Evolutionary conservation across 2,113 vertebrate genomes (phyloP).

Genomic region (Burhinus bistriatus): DNA sequence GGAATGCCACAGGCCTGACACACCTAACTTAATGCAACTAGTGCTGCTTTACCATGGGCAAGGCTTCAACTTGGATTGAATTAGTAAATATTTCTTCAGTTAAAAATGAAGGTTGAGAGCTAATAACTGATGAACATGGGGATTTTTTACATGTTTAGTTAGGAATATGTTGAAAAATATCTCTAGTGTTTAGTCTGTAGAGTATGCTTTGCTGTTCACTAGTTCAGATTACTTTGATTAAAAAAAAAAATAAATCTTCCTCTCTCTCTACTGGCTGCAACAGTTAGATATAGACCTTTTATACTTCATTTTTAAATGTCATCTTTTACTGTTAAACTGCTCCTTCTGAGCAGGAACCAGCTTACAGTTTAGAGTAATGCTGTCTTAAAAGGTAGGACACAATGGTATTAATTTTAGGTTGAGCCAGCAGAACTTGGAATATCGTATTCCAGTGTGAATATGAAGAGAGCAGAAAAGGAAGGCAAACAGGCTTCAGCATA

Average conservation of each 20-base stretch:
- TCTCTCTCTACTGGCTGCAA: neutral
- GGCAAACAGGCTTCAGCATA: neutral
- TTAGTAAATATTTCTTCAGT: neutral
- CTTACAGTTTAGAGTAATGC: neutral
- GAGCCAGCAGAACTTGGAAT: neutral
- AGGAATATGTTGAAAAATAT: neutral
- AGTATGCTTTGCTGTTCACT: neutral
- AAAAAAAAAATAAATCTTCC: neutral
- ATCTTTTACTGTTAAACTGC: neutral
- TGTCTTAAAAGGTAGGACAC: neutral
- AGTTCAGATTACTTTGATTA: neutral
- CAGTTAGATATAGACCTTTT: neutral
- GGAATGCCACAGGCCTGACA: neutral
- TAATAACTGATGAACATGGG: neutral
- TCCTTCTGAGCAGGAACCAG: neutral
- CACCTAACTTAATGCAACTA: neutral
- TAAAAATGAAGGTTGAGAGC: neutral
- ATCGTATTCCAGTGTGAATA: neutral
- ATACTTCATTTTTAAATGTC: neutral
- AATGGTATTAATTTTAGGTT: neutral
- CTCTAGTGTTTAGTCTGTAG: neutral
- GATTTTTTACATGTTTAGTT: neutral
- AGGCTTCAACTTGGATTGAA: neutral
- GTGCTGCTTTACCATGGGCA: neutral
- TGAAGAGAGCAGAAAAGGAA: neutral